Evolutionary conservation across 2,888 invertebrate genomes (phyloP).

Genomic region (Caenorhabditis sp.): DNA sequence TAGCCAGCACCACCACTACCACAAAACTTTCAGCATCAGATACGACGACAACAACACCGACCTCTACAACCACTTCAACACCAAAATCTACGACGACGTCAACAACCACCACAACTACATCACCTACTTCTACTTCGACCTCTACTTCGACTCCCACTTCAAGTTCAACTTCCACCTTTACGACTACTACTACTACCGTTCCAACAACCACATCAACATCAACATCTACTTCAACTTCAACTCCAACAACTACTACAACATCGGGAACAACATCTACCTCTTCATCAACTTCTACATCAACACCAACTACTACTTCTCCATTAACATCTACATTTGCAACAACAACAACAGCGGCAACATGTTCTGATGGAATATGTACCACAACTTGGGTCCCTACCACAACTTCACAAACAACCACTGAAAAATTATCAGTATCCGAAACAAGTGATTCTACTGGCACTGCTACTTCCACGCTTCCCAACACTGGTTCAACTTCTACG

Average conservation of each 20-base stretch:
- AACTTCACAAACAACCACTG: too few species aligned
- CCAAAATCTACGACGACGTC: neutral
- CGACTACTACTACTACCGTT: too few species aligned
- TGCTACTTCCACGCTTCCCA: too few species aligned
- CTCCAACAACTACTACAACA: neutral
- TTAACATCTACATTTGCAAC: neutral
- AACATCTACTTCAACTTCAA: neutral
- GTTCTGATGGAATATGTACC: neutral
- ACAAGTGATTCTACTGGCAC: too few species aligned
- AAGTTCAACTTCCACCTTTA: neutral
- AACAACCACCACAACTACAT: neutral
- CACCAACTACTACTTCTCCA: neutral
- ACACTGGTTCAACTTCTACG: too few species aligned
- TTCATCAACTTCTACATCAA: neutral
- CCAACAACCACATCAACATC: neutral
- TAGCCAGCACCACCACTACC: neutral
- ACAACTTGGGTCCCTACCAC: neutral
- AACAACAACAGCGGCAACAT: neutral
- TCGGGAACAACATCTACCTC: neutral
- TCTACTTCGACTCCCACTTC: neutral
- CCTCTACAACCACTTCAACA: conserved; percentile 4
- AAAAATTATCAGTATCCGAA: too few species aligned
- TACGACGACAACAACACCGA: neutral
- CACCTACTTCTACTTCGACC: neutral
- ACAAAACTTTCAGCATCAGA: neutral